A percentile compares a stretch with the other conserved stretches of the same genome.
phyloP scores from a whole-genome alignment of 92 coral and sea anemone species.

The Phenganax marumi region DNA sequence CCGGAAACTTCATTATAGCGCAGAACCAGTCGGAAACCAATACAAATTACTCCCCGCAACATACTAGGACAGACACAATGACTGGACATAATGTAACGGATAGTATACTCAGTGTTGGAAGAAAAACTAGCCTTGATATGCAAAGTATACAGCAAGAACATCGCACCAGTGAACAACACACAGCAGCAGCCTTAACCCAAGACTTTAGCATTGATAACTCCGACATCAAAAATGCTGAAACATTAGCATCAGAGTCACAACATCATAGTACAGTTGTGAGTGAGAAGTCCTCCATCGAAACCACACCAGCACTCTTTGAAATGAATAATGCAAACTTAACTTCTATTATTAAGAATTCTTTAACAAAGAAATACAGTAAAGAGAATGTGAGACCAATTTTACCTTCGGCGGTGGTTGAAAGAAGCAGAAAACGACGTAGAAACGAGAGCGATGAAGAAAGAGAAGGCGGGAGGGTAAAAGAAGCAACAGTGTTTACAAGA shows the following conservation, averaged over 20 bases:
- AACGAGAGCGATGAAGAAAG: not conserved
- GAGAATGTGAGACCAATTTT: slow-evolving; percentile 24
- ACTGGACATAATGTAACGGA: not conserved
- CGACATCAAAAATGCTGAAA: not conserved
- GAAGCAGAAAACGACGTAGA: slow-evolving; percentile 11
- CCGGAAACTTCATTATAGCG: slow-evolving; percentile 5
- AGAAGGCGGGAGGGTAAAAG: slow-evolving; percentile 6
- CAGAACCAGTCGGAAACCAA: not conserved
- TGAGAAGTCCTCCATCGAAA: not conserved
- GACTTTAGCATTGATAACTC: not conserved
- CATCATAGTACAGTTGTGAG: not conserved
- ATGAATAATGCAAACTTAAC: not conserved
- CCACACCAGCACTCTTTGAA: not conserved
- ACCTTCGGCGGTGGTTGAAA: not conserved
- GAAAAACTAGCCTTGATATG: not conserved
- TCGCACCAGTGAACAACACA: not conserved
- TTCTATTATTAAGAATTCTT: slow-evolving; percentile 7
- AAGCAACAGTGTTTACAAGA: slow-evolving; percentile 38
- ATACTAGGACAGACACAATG: not conserved
- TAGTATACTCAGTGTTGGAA: not conserved
- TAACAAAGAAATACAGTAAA: slow-evolving; percentile 30
- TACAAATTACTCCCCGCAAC: not conserved
- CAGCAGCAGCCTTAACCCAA: not conserved
- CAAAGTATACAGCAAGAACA: not conserved
- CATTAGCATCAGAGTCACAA: not conserved